Evolutionary conservation across 2,888 invertebrate species (phyloP), one percentile per base, ranked within the genome.

Genomic region (Orchesellides sinensis): DNA sequence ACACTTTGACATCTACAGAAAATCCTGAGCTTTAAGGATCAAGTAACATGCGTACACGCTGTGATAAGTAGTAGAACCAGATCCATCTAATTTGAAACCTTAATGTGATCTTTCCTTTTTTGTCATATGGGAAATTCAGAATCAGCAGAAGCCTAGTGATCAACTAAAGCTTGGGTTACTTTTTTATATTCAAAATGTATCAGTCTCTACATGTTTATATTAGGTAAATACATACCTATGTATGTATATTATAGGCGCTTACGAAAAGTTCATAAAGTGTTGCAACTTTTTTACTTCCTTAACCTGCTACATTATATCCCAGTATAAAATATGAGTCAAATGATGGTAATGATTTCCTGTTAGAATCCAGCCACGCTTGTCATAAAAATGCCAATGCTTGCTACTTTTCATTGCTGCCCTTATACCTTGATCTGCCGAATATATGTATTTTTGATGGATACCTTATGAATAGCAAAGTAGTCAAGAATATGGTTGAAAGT

Each of bases 311-410:
- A 32, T n/a, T 40, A n/a, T 4, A 12, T 56, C 17, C 19, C 6
- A 40, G 29, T 23, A 35, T 61, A 40, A 74, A 29, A 80, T 73
- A 80, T 81, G 74, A 49, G 68, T 45, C 47, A 52, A 56, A 32
- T 47, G 61, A 32, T 59, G n/a, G 32, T 45, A 65, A 74, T 56
- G 68, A 74, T 73, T 81, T 73, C 81, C 81, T 74, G 73, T 40
- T 73, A 70, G 66, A 80, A 74, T 74, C 81, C 73, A 74, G 74
- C 81, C 66, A 80, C 25, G 63, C 66, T 66, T 83, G 85, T 82
- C 83, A 83, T 84, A 84, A 85, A 85, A 83, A 85, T 83, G 85
- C 82, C 85, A 85, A 78, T 85, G 77, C 27, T 59, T 49, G 75
- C 72, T 81, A 65, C 75, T 61, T 74, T 84, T 75, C 79, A 75